These are phyloP conservation scores for Drosophila rhopaloa DNA, from an alignment of 1,140 invertebrate genomes.

Conservation along the genomic window DNA sequence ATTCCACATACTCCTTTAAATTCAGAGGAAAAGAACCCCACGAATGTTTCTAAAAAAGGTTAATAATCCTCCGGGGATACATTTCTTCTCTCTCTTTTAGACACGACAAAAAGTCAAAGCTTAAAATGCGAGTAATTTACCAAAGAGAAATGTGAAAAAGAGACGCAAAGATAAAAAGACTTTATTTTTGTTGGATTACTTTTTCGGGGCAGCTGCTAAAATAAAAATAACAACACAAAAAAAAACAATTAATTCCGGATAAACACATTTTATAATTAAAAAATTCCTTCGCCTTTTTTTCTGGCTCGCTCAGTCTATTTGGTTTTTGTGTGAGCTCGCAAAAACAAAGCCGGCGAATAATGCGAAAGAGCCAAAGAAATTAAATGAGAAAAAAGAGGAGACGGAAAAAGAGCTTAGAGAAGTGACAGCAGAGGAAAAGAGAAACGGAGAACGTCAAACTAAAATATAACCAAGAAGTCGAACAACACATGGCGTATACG, in stretches of 20 bases:
- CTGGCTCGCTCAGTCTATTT: slow-evolving; percentile 6
- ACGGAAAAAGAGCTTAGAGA: slow-evolving; percentile 51
- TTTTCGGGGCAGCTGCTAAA: slow-evolving; percentile 41
- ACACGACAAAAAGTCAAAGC: slow-evolving; percentile 44
- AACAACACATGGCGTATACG: slow-evolving; percentile 75
- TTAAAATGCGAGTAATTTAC: slow-evolving; percentile 50
- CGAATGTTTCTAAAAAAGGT: background rate
- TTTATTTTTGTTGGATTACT: slow-evolving; percentile 43
- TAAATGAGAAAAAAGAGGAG: slow-evolving; percentile 51
- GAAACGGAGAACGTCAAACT: slow-evolving; percentile 2
- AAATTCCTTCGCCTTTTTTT: slow-evolving; percentile 68
- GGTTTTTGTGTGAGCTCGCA: slow-evolving; percentile 30
- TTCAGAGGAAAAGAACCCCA: background rate
- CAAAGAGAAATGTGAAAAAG: slow-evolving; percentile 25
- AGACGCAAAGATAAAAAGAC: slow-evolving; percentile 35
- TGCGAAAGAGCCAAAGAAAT: slow-evolving; percentile 54
- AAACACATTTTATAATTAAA: slow-evolving; percentile 83
- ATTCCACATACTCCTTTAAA: background rate
- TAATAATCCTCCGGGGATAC: slow-evolving; percentile 20
- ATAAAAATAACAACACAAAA: slow-evolving; percentile 6
- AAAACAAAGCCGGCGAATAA: slow-evolving; percentile 49
- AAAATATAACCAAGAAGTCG: slow-evolving; percentile 13
- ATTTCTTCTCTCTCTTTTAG: slow-evolving; percentile 9
- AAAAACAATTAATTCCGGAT: slow-evolving; percentile 80
- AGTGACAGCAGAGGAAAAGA: slow-evolving; percentile 45